Evolutionary conservation across 2,797 vertebrate genomes (phyloP), one percentile per base, ranked within the genome.

Genomic region (Sebastiscus tertius): DNA sequence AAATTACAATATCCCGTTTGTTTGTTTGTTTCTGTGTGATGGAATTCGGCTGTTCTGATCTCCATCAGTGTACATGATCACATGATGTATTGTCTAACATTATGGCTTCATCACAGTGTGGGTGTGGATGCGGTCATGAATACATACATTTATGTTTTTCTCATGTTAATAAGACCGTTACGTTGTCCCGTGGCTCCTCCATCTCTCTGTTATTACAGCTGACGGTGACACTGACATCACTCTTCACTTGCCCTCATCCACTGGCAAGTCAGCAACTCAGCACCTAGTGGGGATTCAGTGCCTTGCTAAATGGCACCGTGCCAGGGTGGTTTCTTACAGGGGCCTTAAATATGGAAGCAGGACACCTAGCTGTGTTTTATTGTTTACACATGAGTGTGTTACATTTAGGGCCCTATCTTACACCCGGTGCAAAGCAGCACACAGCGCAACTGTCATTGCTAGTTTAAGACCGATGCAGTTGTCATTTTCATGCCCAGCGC

Each of bases 1-100:
- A 92, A 93, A 93, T 95, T 80, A 92, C 68, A 86, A 83, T 90
- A 77, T 87, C 67, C 77, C 26, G 36, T 72, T 74, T 78, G 49
- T 77, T 76, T 76, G 39, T 72, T 79, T 84, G 70, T 80, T 75
- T 73, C 54, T 72, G 64, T 72, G 79, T 79, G 87, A 85, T 85
- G 74, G 75, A 87, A 74, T 65, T 13, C 22, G 8, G 26, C 58
- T 79, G 46, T n/a, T 82, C 26, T 83, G 77, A 83, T 80, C 27
- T 72, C 22, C 75, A 56, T 64, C 77, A 71, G 75, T 67, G 33
- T 27, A 18, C 59, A 42, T 5, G 31, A 64, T 71, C 42, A 62
- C 39, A 8, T 66, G 58, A 82, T 73, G 71, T 22, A 49, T 59
- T 59, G 27, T 61, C 46, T 5, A 1, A 78, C 33, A 74, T 87